These are phyloP conservation scores for Drosophila tristis DNA, from an alignment of 1,140 invertebrate species.

Conservation along the genomic window DNA sequence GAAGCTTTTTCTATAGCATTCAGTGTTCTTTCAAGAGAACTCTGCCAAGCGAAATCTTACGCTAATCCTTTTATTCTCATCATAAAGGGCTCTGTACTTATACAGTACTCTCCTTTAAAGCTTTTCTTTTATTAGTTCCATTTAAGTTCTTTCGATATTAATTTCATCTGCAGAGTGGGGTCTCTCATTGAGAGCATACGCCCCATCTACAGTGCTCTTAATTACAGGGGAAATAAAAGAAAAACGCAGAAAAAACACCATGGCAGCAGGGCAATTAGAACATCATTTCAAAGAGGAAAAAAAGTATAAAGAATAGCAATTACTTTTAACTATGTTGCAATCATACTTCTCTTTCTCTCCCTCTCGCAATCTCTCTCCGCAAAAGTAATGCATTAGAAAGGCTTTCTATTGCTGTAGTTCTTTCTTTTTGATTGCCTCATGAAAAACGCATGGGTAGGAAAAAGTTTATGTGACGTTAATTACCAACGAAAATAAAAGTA, in stretches of 20 bases:
- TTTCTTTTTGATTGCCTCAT: constrained; percentile 22
- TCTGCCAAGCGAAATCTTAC: too few species aligned
- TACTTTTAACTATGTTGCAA: constrained; percentile 36
- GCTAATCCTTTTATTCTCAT: too few species aligned
- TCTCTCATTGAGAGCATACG: constrained; percentile 35
- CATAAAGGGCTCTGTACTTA: too few species aligned
- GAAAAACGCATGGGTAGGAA: constrained; percentile 9
- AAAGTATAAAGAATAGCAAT: constrained; percentile 37
- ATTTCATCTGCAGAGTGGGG: constrained; percentile 3
- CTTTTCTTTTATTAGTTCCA: too few species aligned
- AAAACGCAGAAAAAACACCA: constrained; percentile 10
- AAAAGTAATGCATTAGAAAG: constrained; percentile 42
- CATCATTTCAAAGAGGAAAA: constrained; percentile 38
- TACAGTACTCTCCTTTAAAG: too few species aligned
- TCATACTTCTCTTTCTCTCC: background rate
- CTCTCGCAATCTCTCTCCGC: too few species aligned
- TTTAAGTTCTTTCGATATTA: too few species aligned
- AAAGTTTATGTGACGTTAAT: constrained; percentile 34
- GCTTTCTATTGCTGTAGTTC: constrained; percentile 18
- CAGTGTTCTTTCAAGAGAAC: too few species aligned
- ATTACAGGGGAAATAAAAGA: constrained; percentile 40
- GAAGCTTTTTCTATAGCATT: too few species aligned
- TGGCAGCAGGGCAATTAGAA: constrained; percentile 64
- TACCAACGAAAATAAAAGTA: constrained; percentile 61
- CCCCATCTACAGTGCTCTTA: constrained; percentile 46